Percentiles rank a stretch among this genome's conserved stretches.
These are phyloP conservation scores for Trididemnum miniatum DNA, from an alignment of 23 tunicate genomes.

Conservation along the genomic window DNA sequence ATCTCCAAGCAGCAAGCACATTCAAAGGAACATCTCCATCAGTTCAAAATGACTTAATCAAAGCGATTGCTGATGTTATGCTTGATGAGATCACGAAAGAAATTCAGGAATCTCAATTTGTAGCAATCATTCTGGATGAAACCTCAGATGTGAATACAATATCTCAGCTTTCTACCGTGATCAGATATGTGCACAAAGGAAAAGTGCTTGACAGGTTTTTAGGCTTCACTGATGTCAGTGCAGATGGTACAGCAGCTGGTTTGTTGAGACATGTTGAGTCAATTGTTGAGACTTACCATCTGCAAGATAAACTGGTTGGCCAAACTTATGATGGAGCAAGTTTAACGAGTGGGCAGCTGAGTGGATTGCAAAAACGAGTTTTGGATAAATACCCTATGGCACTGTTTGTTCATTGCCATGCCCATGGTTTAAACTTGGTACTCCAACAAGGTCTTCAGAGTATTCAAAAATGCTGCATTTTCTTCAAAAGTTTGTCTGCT, in stretches of 20 bases:
- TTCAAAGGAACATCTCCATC: constrained; percentile 16
- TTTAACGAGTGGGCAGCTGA: constrained; percentile 1
- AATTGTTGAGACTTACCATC: not conserved
- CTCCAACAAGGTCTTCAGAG: constrained; percentile 3
- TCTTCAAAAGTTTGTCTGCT: not conserved
- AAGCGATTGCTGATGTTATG: not conserved
- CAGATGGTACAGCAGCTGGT: constrained; percentile 1
- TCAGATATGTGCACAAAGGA: constrained; percentile 2
- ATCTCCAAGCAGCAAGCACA: not conserved
- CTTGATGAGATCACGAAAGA: not conserved
- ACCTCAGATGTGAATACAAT: not conserved
- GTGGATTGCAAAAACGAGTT: not conserved
- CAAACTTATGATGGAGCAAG: constrained; percentile 18
- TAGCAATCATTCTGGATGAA: not conserved
- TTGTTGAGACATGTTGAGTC: not conserved
- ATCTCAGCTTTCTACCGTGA: constrained; percentile 2
- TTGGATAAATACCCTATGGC: not conserved
- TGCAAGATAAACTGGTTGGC: constrained; percentile 1
- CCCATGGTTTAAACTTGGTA: not conserved
- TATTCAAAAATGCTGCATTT: not conserved
- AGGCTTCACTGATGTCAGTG: constrained; percentile 7
- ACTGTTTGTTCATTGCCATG: constrained; percentile 4
- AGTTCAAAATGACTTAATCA: not conserved
- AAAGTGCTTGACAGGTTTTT: not conserved
- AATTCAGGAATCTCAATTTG: not conserved